Base-by-base conservation (phyloP, 2,797 vertebrate genomes). In the Acipenser ruthenus region DNA sequence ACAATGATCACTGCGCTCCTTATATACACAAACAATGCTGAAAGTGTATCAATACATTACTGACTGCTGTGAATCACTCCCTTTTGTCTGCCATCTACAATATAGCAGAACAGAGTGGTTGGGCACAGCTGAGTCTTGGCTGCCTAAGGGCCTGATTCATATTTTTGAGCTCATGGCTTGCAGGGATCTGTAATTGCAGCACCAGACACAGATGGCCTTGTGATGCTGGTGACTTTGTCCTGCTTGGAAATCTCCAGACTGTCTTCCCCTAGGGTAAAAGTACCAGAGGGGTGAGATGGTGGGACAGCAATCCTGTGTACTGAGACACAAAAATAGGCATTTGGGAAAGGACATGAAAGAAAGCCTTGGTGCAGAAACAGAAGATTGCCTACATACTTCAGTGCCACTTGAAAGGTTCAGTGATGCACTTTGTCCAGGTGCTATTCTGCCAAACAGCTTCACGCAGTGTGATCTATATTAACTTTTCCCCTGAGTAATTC, bases 141-240 rank as follows among this genome's bases (percentile, higher is more conserved):
- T 9, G 65, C 48, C 23, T 13, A 58, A 23, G 65, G 13, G 58
- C 8, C 48, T 47, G 47, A 37, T 12, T 53, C 12, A 58, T 58
- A 58, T 58, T 58, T 58, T 58, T n/a, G 12, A n/a, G 55, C 55
- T 58, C 12, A 58, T 13, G 15, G 58, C 55, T 58, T 58, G 10
- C 10, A 62, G n/a, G 10, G 48, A 59, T 53, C 50, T 10, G 50
- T 50, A 62, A 6, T 60, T 50, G n/a, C 53, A 51, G 50, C 50
- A 69, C 58, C 64, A 53, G 59, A 13, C 59, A 61, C 64, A 65
- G 59, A 65, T 69, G 68, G 65, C 64, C 51, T 47, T 60, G 6
- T n/a, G 10, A 51, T 53, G 63, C 50, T 23, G 8, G 52, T 64
- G 68, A 50, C 49, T 60, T 55, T 49, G 23, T 58, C 55, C 55